These are phyloP conservation scores for Drosophila flavopinicola DNA, from an alignment of 2,888 invertebrate genomes.

Conservation along the genomic window DNA sequence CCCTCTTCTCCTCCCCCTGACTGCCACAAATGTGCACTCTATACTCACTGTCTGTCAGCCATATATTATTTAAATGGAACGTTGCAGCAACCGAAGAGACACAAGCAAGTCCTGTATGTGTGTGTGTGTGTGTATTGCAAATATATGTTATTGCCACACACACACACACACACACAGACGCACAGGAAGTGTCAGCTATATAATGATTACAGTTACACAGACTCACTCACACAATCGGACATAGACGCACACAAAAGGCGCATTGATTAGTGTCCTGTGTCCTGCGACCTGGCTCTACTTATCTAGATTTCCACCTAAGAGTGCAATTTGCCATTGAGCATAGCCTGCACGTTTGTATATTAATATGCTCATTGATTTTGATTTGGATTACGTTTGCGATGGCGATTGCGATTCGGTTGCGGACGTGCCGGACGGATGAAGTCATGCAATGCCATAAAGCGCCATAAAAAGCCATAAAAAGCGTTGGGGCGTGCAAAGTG, in stretches of 20 bases:
- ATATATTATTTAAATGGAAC: conserved; percentile 71
- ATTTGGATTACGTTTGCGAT: conserved; percentile 40
- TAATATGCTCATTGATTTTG: conserved; percentile 71
- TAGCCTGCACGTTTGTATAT: conserved; percentile 55
- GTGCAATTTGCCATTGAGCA: conserved; percentile 29
- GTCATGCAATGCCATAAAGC: conserved; percentile 40
- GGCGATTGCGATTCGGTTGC: conserved; percentile 12
- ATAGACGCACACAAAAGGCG: conserved; percentile 28
- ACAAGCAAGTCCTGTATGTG: conserved; percentile 20
- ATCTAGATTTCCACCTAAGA: conserved; percentile 5
- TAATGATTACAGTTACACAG: conserved; percentile 61
- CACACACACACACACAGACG: neutral
- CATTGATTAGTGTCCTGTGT: conserved; percentile 65
- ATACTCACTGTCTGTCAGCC: conserved; percentile 18
- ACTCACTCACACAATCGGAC: too few species aligned
- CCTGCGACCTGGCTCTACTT: neutral
- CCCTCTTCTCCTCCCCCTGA: too few species aligned
- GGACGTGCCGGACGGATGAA: conserved; percentile 41
- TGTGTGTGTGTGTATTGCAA: conserved; percentile 5
- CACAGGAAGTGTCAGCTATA: conserved; percentile 54
- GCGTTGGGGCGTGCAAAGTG: conserved; percentile 66
- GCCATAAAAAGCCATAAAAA: conserved; percentile 60
- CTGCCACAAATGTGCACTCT: conserved; percentile 26
- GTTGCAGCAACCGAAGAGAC: conserved; percentile 54
- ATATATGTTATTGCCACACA: conserved; percentile 15